Conservation (phyloP, 2,797 vertebrate genomes). For the Bradypodion ventrale region DNA sequence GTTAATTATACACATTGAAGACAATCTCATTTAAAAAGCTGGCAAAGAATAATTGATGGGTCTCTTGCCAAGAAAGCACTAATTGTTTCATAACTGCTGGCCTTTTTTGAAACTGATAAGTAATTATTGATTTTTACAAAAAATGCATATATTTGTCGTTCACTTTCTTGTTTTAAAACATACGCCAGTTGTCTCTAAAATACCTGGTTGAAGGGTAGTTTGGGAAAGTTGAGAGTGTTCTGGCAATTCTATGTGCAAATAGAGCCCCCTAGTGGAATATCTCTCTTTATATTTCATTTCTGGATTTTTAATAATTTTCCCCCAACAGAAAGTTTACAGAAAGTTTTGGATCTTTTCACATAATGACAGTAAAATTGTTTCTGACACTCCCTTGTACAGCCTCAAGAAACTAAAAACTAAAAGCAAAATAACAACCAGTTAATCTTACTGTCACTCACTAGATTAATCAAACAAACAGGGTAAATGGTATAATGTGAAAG, state of each 20-base stretch:
- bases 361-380: background rate
- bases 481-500: too few species aligned
- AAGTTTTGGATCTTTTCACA: background rate
- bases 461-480: too few species aligned
- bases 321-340: background rate
- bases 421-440: background rate
- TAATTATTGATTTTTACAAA: background rate
- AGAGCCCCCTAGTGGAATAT: conserved; percentile 74
- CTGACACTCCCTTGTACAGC: background rate
- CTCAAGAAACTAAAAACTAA: background rate
- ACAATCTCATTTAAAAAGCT: background rate
- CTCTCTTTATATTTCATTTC: background rate
- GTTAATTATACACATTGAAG: background rate
- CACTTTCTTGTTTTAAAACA: conserved; percentile 6
- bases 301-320: background rate
- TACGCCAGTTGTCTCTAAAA: background rate
- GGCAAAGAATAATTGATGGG: background rate
- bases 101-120: background rate
- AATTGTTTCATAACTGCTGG: background rate
- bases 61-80: conserved; percentile 21
- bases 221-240: background rate
- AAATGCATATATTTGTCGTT: fast-evolving
- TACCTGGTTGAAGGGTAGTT: fast-evolving
- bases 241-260: conserved; percentile 47
- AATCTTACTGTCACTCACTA: background rate